Evolutionary conservation across 2,113 vertebrate genomes (phyloP), one percentile per base, ranked within the genome.

Genomic region (Regulus satrapa): DNA sequence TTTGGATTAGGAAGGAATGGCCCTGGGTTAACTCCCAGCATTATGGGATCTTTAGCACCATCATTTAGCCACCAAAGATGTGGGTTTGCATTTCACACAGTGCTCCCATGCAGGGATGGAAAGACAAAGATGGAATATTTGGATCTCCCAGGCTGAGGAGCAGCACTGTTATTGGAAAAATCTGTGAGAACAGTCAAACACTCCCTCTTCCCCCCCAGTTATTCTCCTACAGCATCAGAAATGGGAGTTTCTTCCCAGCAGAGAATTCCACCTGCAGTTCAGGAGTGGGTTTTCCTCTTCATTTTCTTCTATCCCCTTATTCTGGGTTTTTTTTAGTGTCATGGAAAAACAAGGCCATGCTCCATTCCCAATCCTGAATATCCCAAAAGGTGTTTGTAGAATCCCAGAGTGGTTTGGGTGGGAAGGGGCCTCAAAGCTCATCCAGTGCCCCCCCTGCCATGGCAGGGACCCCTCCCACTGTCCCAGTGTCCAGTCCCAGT

Each of bases 141-240:
- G 6, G 8, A 88, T 61, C 56, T 79, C 3, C 12, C 38, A 75
- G 74, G 26, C 10, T 85, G 31, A 45, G 54, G 31, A 51, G 24
- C 25, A 56, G 15, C 4, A 12, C 0, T 17, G 5, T 6, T 31
- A 67, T 0, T 1, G 7, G 5, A 24, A 75, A 75, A 51, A 58
- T 4, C 71, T 13, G 1, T 26, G 8, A 63, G 31, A 85, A 31
- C 1, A 54, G 18, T 3, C 14, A 31, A 29, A 18, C 3, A 19
- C 0, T 10, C 5, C 7, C 17, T 3, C 4, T 24, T 4, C 4
- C 9, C 11, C 9, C 9, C 1, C 20, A 46, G 9, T 6, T 59
- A 8, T 52, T 86, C 40, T 56, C 58, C 21, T 21, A 40, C 31
- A 25, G 18, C 8, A 32, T 18, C 36, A 73, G 25, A 49, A 73